A percentile compares a stretch with the other conserved stretches of the same genome.
Conservation (phyloP, 1,140 invertebrate species). For the Ostrea denselamellosa region DNA sequence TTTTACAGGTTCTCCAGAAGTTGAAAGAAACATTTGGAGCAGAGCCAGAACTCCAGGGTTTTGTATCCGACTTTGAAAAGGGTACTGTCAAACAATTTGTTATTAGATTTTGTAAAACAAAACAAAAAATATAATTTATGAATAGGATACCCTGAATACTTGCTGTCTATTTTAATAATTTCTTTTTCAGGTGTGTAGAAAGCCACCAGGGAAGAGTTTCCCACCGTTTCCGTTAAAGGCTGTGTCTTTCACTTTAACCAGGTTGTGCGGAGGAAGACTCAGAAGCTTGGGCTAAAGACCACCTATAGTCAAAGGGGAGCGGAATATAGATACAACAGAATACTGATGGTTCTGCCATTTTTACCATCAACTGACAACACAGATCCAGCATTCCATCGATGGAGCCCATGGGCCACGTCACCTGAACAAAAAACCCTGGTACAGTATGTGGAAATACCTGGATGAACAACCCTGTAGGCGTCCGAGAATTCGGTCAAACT, state of each 20-base stretch:
- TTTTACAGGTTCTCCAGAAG: constrained; percentile 29
- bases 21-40: neutral
- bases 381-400: neutral
- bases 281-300: constrained; percentile 44
- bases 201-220: constrained; percentile 14
- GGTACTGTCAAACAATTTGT: neutral
- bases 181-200: constrained; percentile 39
- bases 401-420: neutral
- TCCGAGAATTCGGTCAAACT: neutral
- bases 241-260: constrained; percentile 46
- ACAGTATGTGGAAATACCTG: neutral
- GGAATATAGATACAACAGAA: constrained; percentile 6
- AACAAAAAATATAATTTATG: neutral
- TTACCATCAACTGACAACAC: constrained; percentile 42
- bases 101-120: neutral
- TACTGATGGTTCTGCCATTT: constrained; percentile 40
- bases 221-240: constrained; percentile 9
- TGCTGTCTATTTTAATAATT: neutral
- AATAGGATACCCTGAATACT: neutral
- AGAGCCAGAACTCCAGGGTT: constrained; percentile 9
- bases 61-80: constrained; percentile 24
- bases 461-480: neutral
- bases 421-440: neutral
- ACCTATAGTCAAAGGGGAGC: constrained; percentile 32
- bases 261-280: constrained; percentile 25